Base-by-base conservation (phyloP, 1,140 invertebrate genomes). In the Pogonognathellus flavescens region DNA sequence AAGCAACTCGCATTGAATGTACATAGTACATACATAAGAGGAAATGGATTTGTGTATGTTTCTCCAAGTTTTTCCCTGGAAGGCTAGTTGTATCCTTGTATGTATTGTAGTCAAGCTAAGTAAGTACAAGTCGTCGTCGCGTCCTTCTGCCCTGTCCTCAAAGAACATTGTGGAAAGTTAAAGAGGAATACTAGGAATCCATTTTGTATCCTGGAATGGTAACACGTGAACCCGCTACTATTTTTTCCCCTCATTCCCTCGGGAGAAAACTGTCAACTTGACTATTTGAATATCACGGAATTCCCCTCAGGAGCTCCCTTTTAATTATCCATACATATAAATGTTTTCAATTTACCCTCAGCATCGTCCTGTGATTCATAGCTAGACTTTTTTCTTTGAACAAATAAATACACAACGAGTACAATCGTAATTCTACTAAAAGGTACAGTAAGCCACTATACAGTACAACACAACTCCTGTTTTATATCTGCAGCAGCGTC, bases 261-360 rank as follows among this genome's bases (percentile, higher is more conserved):
- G 82, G 86, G 76, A 80, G 59, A 87, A 80, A 87, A 87, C 86
- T 87, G 86, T 87, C 86, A 87, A 87, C 86, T 87, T 85, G 86
- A 85, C 86, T 85, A 87, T 87, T 87, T 86, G 86, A 87, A 87
- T 85, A 86, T 86, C 82, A 81, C 82, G 82, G 70, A 85, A 87
- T 85, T 87, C 84, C 86, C 86, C 72, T 25, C 31, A 84, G 86
- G 82, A 83, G 25, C 83, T 83, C 76, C 83, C 66, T 86, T 87
- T 87, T 87, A 87, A 87, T 87, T 87, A 87, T 87, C 81, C 85
- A 83, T 83, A 86, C 62, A 60, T 83, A 83, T 83, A 86, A 86
- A 86, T 86, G 85, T 83, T 86, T 86, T 86, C 85, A 86, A 86
- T 86, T 83, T 86, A 83, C 55, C 81, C 85, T 86, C 18, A 14